Evolutionary conservation across 2,113 vertebrate species (phyloP), one percentile per base, ranked within the genome.

Genomic region (Bucco capensis): DNA sequence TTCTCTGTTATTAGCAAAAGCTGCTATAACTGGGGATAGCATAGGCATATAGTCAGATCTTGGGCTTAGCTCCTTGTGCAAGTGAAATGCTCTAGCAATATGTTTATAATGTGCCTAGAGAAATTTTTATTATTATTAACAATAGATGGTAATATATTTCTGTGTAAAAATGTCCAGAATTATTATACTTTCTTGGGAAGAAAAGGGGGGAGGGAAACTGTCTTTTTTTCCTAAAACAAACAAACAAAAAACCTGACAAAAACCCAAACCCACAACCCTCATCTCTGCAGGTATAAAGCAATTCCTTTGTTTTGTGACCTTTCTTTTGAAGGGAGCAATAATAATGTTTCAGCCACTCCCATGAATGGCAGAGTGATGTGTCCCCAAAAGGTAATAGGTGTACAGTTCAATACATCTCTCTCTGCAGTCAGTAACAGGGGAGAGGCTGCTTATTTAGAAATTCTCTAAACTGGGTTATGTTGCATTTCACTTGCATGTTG

Each of bases 221-320:
- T 14, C 7, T n/a, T 40, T 46, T 54, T 83, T 19, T 35, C n/a
- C n/a, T 12, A 3, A 53, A 84, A 62, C 61, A 35, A 37, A 1
- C 4, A 57, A 57, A 5, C 14, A 58, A 10, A 60, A 15, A 54
- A 31, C 53, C n/a, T n/a, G n/a, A 54, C 16, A 51, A 18, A 53
- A 53, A 53, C 16, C 51, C 54, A 37, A 38, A 28, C 17, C 17
- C 61, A 27, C 51, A 90, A 23, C 12, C 30, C 33, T 88, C 37
- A 42, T 77, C 70, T 75, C 83, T 49, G 42, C 66, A 78, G 61
- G 62, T 85, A 71, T 37, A 89, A 84, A 84, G 50, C 78, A 93
- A 66, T 84, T 82, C 30, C 35, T 73, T 93, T 87, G 44, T 77
- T 89, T 84, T 74, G 54, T 92, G 73, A 84, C 46, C 77, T 93